Percentiles rank a stretch among this genome's conserved stretches.
phyloP scores from a whole-genome alignment of 2,113 vertebrate species.

The Electrona antarctica region DNA sequence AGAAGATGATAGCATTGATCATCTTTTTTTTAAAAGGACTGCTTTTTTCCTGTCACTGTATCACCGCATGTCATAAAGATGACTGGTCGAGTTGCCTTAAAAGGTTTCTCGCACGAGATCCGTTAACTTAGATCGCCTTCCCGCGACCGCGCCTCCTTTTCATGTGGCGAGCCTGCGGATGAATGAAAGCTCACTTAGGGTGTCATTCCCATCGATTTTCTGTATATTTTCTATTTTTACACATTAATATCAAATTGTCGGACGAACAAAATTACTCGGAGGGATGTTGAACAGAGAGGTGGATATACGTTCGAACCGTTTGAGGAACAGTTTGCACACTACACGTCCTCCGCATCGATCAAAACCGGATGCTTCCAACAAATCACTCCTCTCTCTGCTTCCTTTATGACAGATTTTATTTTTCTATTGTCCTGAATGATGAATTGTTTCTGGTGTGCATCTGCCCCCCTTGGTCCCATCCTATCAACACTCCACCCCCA shows the following conservation, averaged over 20 bases:
- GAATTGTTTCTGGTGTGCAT: constrained; percentile 23
- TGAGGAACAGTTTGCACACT: constrained; percentile 33
- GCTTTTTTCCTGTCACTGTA: constrained; percentile 65
- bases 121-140: constrained; percentile 33
- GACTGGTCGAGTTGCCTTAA: constrained; percentile 66
- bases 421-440: constrained; percentile 53
- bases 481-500: constrained; percentile 13
- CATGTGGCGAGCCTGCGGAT: constrained; percentile 21
- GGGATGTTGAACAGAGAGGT: background rate
- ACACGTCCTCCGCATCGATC: constrained; percentile 53
- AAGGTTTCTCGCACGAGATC: constrained; percentile 59
- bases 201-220: constrained; percentile 33
- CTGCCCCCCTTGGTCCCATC: constrained; percentile 2
- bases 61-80: constrained; percentile 57
- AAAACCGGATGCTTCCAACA: constrained; percentile 53
- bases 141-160: constrained; percentile 17
- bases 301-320: constrained; percentile 23
- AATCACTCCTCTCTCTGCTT: constrained; percentile 16
- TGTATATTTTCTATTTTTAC: constrained; percentile 20
- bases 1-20: constrained; percentile 77
- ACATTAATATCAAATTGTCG: constrained; percentile 14
- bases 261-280: constrained; percentile 16
- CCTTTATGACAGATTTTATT: constrained; percentile 45
- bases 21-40: constrained; percentile 67
- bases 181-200: constrained; percentile 34